Conservation (phyloP, 1,140 invertebrate species). For the Saccostrea echinata region DNA sequence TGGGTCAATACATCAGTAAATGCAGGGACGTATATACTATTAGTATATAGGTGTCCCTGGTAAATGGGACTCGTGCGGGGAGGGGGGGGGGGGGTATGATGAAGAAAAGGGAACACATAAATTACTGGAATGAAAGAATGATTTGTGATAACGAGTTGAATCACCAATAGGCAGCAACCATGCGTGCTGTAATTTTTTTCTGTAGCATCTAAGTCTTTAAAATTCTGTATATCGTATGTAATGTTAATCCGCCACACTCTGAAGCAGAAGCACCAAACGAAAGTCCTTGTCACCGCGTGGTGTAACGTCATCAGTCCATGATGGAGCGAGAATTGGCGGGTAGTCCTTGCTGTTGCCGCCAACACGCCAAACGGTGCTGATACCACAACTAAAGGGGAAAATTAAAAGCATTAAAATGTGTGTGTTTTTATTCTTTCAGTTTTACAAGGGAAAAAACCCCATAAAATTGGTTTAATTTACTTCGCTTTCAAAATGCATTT, state of each 20-base stretch:
- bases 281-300: background rate
- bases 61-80: background rate
- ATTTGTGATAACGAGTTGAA: background rate
- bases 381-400: constrained; percentile 51
- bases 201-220: background rate
- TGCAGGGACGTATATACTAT: too few relatives aligned
- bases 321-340: constrained; percentile 70
- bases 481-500: too few relatives aligned
- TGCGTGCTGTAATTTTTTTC: background rate
- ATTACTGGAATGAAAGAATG: background rate
- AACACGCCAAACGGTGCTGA: constrained; percentile 70
- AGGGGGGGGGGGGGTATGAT: background rate
- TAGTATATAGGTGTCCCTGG: background rate
- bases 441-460: too few relatives aligned
- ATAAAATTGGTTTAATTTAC: too few relatives aligned
- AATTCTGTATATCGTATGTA: background rate
- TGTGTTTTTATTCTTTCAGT: too few relatives aligned
- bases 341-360: constrained; percentile 71
- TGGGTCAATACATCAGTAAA: background rate
- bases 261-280: constrained; percentile 2
- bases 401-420: too few relatives aligned
- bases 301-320: constrained; percentile 56
- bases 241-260: background rate
- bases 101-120: background rate
- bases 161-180: background rate